Evolutionary conservation across 2,888 invertebrate species (phyloP), one percentile per base, ranked within the genome.

Genomic region (Aphodius granarius): DNA sequence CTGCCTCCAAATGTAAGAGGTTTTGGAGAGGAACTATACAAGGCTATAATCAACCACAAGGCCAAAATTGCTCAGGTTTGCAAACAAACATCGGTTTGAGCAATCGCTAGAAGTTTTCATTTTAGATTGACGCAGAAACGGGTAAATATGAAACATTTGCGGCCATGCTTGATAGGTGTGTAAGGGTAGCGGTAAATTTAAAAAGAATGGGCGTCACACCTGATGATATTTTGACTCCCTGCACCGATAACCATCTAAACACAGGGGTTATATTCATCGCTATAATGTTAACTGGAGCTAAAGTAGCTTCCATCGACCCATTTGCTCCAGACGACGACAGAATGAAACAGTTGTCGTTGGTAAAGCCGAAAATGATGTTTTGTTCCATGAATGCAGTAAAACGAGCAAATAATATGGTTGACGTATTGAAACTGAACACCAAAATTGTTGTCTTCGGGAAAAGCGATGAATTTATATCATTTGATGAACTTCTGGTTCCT

Each of bases 181-280:
- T 77, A 17, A 70, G 77, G 19, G 73, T 75, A 0, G 78, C 77
- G 23, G 15, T 71, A 15, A 63, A 76, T 63, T 71, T 78, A 63
- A 66, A 68, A 23, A 17, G 21, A 19, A 17, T 71, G 21, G 74
- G 77, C 13, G 19, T 78, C 9, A 68, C 77, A 71, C 76, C 78
- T 0, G 87, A 87, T 0, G 90, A 89, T 78, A 86, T 89, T 3
- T 85, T 90, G 73, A 81, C 86, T 0, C 78, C 89, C 0, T 89
- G 89, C 84, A 88, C 87, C 1, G 85, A 86, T 0, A 89, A 87
- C 77, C 87, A 88, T 64, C 43, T 89, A 3, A 86, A 90, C 74
- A 80, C 87, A 5, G 82, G 83, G 2, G 84, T 89, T 62, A 88
- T 90, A 0, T 84, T 88, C 70, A 86, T 89, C 63, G 89, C 89